A percentile compares a stretch with the other conserved stretches of the same genome.
These are phyloP conservation scores for Heteromormyrus szaboi DNA, from an alignment of 2,797 vertebrate species.

Conservation along the genomic window DNA sequence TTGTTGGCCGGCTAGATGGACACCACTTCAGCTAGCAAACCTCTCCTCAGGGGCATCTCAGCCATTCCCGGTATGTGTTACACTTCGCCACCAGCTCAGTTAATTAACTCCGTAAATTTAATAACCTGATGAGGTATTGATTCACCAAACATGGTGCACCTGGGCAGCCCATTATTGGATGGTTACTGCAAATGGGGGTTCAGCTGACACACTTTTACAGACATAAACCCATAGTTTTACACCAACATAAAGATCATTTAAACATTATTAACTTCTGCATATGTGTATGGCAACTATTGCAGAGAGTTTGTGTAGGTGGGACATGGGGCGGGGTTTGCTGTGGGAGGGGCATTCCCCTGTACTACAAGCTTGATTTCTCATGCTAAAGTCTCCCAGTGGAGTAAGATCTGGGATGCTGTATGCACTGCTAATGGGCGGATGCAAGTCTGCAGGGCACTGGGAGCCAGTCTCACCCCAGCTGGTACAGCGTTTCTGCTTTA, in stretches of 20 bases:
- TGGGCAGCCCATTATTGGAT: background rate
- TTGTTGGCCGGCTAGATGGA: background rate
- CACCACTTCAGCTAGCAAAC: background rate
- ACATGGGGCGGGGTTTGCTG: background rate
- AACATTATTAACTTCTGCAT: background rate
- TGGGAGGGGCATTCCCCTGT: background rate
- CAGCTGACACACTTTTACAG: background rate
- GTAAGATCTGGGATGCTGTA: background rate
- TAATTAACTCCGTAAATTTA: background rate
- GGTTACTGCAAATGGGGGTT: background rate
- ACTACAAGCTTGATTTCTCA: background rate
- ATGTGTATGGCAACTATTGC: background rate
- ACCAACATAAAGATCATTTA: background rate
- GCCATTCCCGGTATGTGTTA: background rate
- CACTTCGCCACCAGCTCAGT: background rate
- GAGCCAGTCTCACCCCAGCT: background rate
- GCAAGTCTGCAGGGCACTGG: background rate
- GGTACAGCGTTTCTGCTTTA: background rate
- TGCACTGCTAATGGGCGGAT: background rate
- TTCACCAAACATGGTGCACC: background rate
- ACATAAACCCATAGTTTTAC: background rate
- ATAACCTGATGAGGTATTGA: background rate
- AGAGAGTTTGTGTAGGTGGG: background rate
- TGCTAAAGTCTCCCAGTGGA: background rate
- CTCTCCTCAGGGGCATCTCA: background rate